Evolutionary conservation across 2,797 vertebrate genomes (phyloP), one percentile per base, ranked within the genome.

Genomic region (Synanceia verrucosa): DNA sequence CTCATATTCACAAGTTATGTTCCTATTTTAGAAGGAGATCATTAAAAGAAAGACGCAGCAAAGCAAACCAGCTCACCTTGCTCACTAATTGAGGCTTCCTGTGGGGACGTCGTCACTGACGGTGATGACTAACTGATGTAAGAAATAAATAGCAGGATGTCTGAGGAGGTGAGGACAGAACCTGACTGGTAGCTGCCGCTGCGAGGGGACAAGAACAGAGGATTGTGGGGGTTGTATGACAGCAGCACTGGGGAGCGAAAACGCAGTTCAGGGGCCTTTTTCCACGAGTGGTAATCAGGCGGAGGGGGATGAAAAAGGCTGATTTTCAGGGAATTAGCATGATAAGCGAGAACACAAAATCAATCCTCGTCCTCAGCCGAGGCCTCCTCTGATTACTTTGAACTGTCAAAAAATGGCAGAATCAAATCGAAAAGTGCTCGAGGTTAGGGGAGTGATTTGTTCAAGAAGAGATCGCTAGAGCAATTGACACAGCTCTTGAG

Each of bases 331-430:
- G 97, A 98, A 99, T 99, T 99, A 99, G 96, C 98, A 99, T 99
- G 98, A 99, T 99, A 99, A 99, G 98, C 97, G 97, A 96, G 98
- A 98, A 98, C 97, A 99, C 97, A 98, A 99, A 99, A 99, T 99
- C 98, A 99, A 99, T 99, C 96, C 95, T 93, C 95, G 95, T 97
- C 97, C 97, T 98, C 97, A 95, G 86, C 91, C 83, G 95, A 96
- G 97, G 96, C 96, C 93, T 96, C 95, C 95, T 97, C 96, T 99
- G 97, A 99, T 99, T 99, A 97, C 97, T 99, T 99, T 99, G 97
- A 99, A 99, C 98, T 99, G 97, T 99, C 97, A 99, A 98, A 97
- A 99, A 99, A 99, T 99, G 97, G 96, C 96, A 96, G 97, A 99
- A 99, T 99, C 97, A 98, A 99, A 99, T 99, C 93, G 96, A 99